A percentile compares a stretch with the other conserved stretches of the same genome.
These are phyloP conservation scores for Rhogogaster chlorosoma DNA, from an alignment of 2,888 invertebrate genomes.

Conservation along the genomic window DNA sequence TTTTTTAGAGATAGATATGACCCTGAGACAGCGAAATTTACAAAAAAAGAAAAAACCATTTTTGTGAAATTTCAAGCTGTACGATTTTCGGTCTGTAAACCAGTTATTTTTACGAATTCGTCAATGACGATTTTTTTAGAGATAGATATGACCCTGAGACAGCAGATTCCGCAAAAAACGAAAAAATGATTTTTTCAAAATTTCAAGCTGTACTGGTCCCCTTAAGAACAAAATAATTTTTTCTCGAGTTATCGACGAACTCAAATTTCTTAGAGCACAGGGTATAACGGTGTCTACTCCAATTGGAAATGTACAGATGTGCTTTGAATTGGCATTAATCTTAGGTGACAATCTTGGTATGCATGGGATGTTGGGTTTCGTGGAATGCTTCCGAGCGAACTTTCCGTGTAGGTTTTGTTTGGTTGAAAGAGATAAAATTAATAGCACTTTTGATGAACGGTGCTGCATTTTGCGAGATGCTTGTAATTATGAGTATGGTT, in stretches of 20 bases:
- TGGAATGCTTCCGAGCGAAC: conserved; percentile 56
- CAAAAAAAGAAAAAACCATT: too few relatives aligned
- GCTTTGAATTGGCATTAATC: conserved; percentile 55
- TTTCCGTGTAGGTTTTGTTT: conserved; percentile 60
- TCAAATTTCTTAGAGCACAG: conserved; percentile 52
- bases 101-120: too few relatives aligned
- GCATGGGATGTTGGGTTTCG: conserved; percentile 57
- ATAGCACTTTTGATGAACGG: conserved; percentile 52
- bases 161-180: too few relatives aligned
- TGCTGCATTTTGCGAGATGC: conserved; percentile 52
- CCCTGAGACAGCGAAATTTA: too few relatives aligned
- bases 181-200: too few relatives aligned
- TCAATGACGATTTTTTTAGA: too few relatives aligned
- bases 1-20: too few relatives aligned
- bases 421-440: conserved; percentile 5
- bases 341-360: conserved; percentile 61
- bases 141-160: too few relatives aligned
- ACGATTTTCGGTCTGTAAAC: too few relatives aligned
- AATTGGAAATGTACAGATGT: conserved; percentile 50
- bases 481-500: conserved; percentile 54
- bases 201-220: too few relatives aligned
- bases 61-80: too few relatives aligned
- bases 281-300: conserved; percentile 54
- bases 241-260: conserved; percentile 54
- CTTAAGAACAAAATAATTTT: conserved; percentile 54